Conservation (phyloP, 1,140 invertebrate species). For the Heliconius himera region DNA sequence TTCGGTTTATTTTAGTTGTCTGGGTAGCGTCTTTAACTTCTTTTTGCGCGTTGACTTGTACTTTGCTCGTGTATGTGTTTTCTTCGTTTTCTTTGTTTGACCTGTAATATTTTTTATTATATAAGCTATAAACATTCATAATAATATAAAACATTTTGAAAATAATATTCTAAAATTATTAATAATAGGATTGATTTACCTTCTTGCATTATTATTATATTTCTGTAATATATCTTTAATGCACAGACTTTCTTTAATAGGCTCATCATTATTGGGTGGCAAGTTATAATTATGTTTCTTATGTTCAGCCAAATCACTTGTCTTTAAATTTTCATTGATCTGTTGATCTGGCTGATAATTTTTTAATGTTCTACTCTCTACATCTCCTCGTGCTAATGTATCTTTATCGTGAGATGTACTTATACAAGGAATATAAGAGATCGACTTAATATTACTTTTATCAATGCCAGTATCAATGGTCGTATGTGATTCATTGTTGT, state of each 20-base stretch:
- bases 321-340: background rate
- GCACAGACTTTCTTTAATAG: slow-evolving; percentile 1
- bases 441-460: background rate
- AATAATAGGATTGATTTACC: slow-evolving; percentile 35
- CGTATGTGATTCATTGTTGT: slow-evolving; percentile 10
- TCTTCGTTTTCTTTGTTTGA: slow-evolving; percentile 1
- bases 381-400: no score
- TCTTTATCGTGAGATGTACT: background rate
- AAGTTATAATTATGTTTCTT: background rate
- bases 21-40: background rate
- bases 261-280: background rate
- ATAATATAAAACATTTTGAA: no score
- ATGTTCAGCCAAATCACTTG: background rate
- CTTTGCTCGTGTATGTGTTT: background rate
- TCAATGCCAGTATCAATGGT: background rate
- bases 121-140: background rate
- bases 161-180: background rate
- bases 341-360: no score
- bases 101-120: background rate
- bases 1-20: slow-evolving; percentile 21
- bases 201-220: slow-evolving; percentile 44
- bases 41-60: background rate
- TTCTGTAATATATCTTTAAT: slow-evolving; percentile 55
- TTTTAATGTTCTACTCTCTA: background rate
- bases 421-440: background rate